Evolutionary conservation across 1,140 invertebrate genomes (phyloP).

Genomic region (Ladona fulva): DNA sequence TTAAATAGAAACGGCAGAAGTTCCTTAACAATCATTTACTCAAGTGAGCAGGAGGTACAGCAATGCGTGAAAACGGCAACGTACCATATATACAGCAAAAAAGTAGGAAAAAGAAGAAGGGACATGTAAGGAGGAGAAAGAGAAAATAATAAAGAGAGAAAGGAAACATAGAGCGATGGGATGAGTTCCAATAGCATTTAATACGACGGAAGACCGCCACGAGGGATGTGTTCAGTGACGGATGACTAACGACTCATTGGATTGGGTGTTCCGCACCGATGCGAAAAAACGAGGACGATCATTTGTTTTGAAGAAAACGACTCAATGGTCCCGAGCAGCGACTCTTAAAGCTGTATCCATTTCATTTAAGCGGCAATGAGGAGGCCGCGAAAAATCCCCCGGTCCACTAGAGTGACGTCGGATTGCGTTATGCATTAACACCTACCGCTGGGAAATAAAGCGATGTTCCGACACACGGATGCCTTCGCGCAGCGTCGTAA

Average conservation of each 20-base stretch:
- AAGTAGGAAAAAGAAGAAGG: too few relatives aligned
- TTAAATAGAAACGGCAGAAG: too few relatives aligned
- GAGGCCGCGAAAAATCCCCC: too few relatives aligned
- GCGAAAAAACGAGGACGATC: background rate
- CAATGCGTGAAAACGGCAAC: too few relatives aligned
- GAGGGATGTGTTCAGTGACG: background rate
- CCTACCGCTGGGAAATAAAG: too few relatives aligned
- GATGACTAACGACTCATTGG: background rate
- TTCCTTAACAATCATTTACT: too few relatives aligned
- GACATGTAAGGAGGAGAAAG: background rate
- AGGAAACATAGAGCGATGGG: background rate
- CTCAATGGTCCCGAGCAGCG: background rate
- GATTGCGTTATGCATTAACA: too few relatives aligned
- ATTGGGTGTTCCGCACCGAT: background rate
- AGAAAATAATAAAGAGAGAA: background rate
- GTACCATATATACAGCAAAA: too few relatives aligned
- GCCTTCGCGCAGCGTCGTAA: too few relatives aligned
- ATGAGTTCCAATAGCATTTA: background rate
- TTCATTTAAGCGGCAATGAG: background rate
- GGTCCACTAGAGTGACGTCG: too few relatives aligned
- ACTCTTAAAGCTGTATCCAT: background rate
- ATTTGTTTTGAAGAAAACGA: background rate
- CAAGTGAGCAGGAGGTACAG: too few relatives aligned
- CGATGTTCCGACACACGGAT: too few relatives aligned
- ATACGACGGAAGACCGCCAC: background rate